phyloP scores from a whole-genome alignment of 2,797 vertebrate genomes.

The Sandelia bainsii region DNA sequence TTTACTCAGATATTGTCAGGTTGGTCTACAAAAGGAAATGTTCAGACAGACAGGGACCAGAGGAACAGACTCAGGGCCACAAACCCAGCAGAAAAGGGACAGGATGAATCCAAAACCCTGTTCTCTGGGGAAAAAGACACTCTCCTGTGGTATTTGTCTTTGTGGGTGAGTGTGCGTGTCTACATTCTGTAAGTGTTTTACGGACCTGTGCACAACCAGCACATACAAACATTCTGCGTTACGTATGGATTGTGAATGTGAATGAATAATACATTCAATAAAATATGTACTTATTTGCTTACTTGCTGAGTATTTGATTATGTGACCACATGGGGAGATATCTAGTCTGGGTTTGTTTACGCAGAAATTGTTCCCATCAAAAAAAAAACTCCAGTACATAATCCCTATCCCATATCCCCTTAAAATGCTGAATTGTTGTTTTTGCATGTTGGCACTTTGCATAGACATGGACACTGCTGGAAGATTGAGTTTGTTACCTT shows the following conservation, averaged over 20 bases:
- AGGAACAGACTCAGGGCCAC: conserved; percentile 53
- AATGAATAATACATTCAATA: neutral
- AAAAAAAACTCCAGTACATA: too few species aligned
- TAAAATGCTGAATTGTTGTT: too few species aligned
- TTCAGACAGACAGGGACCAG: conserved; percentile 66
- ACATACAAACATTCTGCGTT: neutral
- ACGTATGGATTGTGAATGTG: neutral
- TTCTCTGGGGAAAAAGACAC: conserved; percentile 45
- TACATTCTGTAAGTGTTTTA: neutral
- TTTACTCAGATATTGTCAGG: conserved; percentile 62
- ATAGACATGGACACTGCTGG: too few species aligned
- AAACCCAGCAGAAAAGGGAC: conserved; percentile 53
- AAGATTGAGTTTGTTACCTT: too few species aligned
- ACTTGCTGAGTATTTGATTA: too few species aligned
- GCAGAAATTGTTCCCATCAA: too few species aligned
- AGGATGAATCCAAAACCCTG: conserved; percentile 45
- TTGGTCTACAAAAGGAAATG: conserved; percentile 64
- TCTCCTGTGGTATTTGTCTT: conserved; percentile 45
- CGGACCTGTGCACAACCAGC: neutral
- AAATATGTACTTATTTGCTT: too few species aligned
- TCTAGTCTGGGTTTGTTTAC: too few species aligned
- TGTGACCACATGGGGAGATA: too few species aligned
- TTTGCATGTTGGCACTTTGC: too few species aligned
- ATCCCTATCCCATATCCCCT: too few species aligned
- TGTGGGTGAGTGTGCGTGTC: conserved; percentile 18